A percentile compares a stretch with the other conserved stretches of the same genome.
These are phyloP conservation scores for Gymnocypris eckloni DNA, from an alignment of 2,797 vertebrate genomes.

Conservation along the genomic window DNA sequence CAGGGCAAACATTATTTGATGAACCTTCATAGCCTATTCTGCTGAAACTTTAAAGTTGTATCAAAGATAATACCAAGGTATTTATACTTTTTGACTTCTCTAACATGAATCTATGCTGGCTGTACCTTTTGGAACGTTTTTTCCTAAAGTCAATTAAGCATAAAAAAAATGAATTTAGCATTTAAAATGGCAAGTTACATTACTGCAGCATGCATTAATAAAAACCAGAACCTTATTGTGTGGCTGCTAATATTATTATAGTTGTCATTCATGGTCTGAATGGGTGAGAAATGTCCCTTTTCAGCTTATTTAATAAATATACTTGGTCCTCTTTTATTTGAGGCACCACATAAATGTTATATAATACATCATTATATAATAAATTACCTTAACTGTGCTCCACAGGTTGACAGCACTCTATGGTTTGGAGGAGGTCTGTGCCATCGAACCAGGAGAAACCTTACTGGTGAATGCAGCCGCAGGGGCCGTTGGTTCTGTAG, in stretches of 20 bases:
- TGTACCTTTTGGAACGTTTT: too few relatives aligned
- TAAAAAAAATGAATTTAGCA: too few relatives aligned
- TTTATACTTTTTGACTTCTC: too few relatives aligned
- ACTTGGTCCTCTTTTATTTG: not conserved
- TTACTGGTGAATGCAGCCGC: constrained; percentile 90
- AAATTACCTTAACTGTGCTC: not conserved
- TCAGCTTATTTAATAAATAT: not conserved
- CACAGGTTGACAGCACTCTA: constrained; percentile 88
- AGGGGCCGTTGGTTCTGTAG: constrained; percentile 88
- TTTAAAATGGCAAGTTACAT: not conserved
- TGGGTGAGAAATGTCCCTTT: not conserved
- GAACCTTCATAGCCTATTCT: too few relatives aligned
- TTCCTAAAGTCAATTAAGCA: too few relatives aligned
- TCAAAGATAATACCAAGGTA: too few relatives aligned
- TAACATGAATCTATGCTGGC: too few relatives aligned
- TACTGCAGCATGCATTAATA: not conserved
- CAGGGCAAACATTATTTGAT: too few relatives aligned
- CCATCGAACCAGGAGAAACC: constrained; percentile 83
- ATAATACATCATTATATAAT: not conserved
- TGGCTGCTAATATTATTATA: not conserved
- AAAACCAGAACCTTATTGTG: not conserved
- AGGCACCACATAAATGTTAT: not conserved
- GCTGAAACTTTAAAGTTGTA: too few relatives aligned
- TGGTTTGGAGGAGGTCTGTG: constrained; percentile 86
- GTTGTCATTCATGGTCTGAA: not conserved